These are phyloP conservation scores for Lutraria lutraria DNA, from an alignment of 2,888 invertebrate genomes.

Conservation along the genomic window DNA sequence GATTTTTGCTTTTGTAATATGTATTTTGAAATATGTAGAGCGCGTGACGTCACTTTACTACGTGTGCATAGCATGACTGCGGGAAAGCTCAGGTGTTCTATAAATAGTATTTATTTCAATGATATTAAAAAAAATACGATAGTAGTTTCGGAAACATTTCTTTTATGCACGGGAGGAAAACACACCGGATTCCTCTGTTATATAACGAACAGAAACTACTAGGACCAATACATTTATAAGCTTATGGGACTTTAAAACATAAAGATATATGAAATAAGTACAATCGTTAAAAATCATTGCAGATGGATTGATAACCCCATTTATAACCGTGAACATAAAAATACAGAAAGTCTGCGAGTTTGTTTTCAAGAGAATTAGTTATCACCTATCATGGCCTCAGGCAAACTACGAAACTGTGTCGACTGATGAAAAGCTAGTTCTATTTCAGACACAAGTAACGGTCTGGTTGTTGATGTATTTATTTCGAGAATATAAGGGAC, in stretches of 20 bases:
- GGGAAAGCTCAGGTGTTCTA: no score
- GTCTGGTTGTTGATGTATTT: not conserved
- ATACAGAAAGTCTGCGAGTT: not conserved
- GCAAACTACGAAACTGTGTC: not conserved
- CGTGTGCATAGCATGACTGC: no score
- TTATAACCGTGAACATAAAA: not conserved
- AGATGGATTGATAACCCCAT: not conserved
- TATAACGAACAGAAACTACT: no score
- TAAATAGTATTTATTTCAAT: no score
- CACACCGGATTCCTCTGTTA: no score
- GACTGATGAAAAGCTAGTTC: conserved; percentile 4
- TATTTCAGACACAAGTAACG: not conserved
- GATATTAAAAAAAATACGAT: no score
- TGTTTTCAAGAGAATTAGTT: not conserved
- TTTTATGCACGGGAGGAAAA: no score
- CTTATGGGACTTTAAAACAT: not conserved
- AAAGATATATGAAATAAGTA: not conserved
- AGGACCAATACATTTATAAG: no score
- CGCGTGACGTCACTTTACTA: no score
- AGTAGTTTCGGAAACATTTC: no score
- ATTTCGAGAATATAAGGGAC: not conserved
- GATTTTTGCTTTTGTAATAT: no score
- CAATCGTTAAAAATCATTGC: conserved; percentile 10
- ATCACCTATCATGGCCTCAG: not conserved
- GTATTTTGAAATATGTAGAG: no score